Conservation (phyloP, 2,888 invertebrate genomes). For the Drosophila subquinaria region DNA sequence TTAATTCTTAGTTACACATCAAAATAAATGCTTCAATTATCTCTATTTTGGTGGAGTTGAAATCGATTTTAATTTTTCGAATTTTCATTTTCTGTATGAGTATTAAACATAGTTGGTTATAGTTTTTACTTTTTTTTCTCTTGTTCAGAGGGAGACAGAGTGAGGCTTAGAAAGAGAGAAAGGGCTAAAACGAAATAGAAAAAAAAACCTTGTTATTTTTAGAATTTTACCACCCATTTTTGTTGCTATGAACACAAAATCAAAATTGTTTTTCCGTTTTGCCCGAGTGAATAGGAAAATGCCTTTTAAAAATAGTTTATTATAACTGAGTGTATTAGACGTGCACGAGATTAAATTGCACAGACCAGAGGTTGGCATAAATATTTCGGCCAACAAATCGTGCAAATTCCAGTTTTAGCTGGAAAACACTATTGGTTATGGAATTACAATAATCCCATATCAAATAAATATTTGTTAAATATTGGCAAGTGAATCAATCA, state of each 20-base stretch:
- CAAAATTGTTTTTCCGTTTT: constrained; percentile 35
- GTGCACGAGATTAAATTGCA: constrained; percentile 34
- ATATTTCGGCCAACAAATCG: constrained; percentile 5
- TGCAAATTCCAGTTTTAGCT: background rate
- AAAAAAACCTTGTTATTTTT: constrained; percentile 3
- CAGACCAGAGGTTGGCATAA: constrained; percentile 23
- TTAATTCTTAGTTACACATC: constrained; percentile 31
- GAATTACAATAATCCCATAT: constrained; percentile 12
- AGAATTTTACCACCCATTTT: constrained; percentile 53
- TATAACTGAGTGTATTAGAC: constrained; percentile 16
- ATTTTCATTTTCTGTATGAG: constrained; percentile 18
- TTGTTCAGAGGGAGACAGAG: constrained; percentile 2
- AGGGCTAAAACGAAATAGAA: background rate
- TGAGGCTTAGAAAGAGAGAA: background rate
- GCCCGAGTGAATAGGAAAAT: constrained; percentile 27
- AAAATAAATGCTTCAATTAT: constrained; percentile 69
- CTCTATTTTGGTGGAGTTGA: constrained; percentile 33
- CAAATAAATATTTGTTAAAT: constrained; percentile 12
- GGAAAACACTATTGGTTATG: constrained; percentile 1
- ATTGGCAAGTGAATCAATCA: constrained; percentile 8
- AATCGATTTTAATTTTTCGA: constrained; percentile 31
- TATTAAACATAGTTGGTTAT: constrained; percentile 23
- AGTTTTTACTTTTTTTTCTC: constrained; percentile 1
- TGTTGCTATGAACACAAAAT: constrained; percentile 44
- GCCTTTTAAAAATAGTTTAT: constrained; percentile 25